Evolutionary conservation across 2,888 invertebrate species (phyloP).

Genomic region (Meliscaeva auricollis): DNA sequence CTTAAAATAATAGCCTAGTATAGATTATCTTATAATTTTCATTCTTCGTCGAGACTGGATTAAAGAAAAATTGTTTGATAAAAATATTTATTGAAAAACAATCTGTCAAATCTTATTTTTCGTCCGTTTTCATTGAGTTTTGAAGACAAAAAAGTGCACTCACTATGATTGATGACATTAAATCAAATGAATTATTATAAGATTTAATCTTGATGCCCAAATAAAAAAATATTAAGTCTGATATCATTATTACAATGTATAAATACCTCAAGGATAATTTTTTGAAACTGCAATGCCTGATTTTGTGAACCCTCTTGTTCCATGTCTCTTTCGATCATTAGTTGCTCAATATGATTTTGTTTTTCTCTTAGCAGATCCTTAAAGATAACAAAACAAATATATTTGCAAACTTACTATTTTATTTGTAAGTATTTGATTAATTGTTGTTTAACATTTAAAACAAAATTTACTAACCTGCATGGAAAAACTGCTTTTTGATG

Average conservation of each 20-base stretch:
- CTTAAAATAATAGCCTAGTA: too few species aligned
- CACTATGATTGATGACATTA: conserved; percentile 6
- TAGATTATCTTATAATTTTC: too few species aligned
- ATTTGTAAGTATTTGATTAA: too few species aligned
- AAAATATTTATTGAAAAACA: too few species aligned
- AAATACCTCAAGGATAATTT: conserved; percentile 84
- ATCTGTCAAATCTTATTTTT: too few species aligned
- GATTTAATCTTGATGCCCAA: neutral
- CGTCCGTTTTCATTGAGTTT: too few species aligned
- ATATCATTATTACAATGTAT: conserved; percentile 58
- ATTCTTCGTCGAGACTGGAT: too few species aligned
- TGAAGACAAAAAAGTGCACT: neutral
- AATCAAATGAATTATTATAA: neutral
- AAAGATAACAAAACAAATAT: neutral
- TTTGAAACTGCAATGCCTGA: conserved; percentile 85
- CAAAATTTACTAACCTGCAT: conserved; percentile 81
- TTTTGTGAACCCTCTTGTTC: conserved; percentile 95
- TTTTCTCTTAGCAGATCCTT: conserved; percentile 97
- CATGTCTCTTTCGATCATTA: conserved; percentile 95
- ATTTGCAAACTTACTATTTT: too few species aligned
- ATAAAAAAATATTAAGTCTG: neutral
- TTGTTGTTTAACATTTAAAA: neutral
- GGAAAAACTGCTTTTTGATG: conserved; percentile 82
- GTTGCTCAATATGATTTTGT: conserved; percentile 95
- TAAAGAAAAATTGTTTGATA: too few species aligned